These are phyloP conservation scores for Lamellibrachia satsuma DNA, from an alignment of 2,888 invertebrate species.

Conservation along the genomic window DNA sequence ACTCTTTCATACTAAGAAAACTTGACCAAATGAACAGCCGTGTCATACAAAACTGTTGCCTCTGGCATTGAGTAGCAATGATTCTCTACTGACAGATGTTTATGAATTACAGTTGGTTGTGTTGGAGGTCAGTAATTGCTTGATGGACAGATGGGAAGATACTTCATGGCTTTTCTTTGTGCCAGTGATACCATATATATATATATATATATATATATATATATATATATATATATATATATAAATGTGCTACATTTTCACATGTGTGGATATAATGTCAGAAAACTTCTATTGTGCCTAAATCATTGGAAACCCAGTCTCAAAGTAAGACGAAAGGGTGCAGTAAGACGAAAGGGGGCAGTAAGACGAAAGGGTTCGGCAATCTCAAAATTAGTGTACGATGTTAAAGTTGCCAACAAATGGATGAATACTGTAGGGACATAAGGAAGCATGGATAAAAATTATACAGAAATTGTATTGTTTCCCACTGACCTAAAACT, in stretches of 20 bases:
- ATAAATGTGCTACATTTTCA: not conserved
- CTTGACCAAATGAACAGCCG: not conserved
- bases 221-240: not conserved
- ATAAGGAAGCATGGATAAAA: too few relatives aligned
- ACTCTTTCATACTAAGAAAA: not conserved
- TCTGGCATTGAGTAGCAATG: not conserved
- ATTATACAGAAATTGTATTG: too few relatives aligned
- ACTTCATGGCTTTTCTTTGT: not conserved
- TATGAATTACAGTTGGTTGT: not conserved
- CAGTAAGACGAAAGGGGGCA: too few relatives aligned
- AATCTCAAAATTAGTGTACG: too few relatives aligned
- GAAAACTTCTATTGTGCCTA: too few relatives aligned
- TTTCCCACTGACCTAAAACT: too few relatives aligned
- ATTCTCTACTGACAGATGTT: not conserved
- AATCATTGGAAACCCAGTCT: too few relatives aligned
- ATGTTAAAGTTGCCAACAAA: too few relatives aligned
- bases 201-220: not conserved
- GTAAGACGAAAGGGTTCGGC: too few relatives aligned
- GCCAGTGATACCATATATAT: not conserved
- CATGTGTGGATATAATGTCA: too few relatives aligned
- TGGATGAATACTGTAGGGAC: too few relatives aligned
- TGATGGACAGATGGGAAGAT: not conserved
- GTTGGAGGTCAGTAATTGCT: not conserved
- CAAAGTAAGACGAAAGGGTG: too few relatives aligned
- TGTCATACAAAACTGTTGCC: not conserved